Conservation (phyloP, 64 coral and sea anemone genomes). For the Montipora cactus region DNA sequence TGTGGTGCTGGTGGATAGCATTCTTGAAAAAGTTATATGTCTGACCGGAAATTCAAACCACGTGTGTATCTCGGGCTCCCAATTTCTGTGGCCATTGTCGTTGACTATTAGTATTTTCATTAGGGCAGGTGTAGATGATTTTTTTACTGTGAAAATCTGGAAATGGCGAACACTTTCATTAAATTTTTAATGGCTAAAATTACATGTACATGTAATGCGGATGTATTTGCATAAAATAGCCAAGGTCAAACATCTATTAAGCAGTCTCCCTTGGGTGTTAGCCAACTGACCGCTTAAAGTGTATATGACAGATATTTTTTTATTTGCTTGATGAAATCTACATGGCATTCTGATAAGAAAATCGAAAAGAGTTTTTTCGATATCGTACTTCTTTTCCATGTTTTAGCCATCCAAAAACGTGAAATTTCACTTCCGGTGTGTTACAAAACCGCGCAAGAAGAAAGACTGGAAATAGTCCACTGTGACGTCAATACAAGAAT, state of each 20-base stretch:
- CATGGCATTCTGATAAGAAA: not conserved
- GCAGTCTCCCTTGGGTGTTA: not conserved
- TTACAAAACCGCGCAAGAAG: not conserved
- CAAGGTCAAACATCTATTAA: constrained; percentile 7
- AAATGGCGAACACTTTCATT: not conserved
- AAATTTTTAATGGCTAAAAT: not conserved
- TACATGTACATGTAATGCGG: not conserved
- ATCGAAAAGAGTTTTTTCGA: not conserved
- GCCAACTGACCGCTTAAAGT: not conserved
- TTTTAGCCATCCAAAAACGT: not conserved
- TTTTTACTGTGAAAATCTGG: not conserved
- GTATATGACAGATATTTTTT: no score
- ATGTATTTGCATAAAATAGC: constrained; percentile 5
- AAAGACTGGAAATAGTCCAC: not conserved
- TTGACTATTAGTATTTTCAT: not conserved
- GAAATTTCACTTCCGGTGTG: not conserved
- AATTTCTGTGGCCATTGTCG: constrained; percentile 43
- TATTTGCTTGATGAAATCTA: no score
- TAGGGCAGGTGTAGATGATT: not conserved
- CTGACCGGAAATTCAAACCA: not conserved
- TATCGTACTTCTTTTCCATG: not conserved
- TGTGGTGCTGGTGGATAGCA: not conserved
- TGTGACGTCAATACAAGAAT: not conserved
- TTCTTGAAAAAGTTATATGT: not conserved
- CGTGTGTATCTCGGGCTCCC: not conserved